Evolutionary conservation across 2,113 vertebrate species (phyloP).

Genomic region (Stomatorhinus ivindoensis): DNA sequence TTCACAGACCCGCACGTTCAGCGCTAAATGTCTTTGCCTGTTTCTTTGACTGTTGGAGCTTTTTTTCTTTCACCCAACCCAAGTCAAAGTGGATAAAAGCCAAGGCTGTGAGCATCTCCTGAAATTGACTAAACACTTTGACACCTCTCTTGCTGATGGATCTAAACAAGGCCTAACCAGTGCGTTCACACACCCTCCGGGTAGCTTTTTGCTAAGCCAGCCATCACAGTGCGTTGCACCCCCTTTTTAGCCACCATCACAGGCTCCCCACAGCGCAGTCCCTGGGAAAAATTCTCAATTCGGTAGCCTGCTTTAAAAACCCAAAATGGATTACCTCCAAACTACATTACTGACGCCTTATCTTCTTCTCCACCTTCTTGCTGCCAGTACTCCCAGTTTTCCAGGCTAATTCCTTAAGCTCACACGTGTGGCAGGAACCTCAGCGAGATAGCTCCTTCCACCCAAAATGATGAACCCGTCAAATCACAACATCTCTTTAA

Average conservation of each 20-base stretch:
- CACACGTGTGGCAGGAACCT: conserved; percentile 2
- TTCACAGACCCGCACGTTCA: not conserved
- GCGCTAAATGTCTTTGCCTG: not conserved
- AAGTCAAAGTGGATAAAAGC: not conserved
- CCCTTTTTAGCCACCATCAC: not conserved
- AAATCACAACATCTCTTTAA: conserved; percentile 21
- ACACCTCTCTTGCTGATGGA: not conserved
- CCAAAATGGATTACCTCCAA: conserved; percentile 34
- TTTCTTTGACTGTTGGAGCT: not conserved
- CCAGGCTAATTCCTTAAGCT: conserved; percentile 27
- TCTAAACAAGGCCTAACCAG: not conserved
- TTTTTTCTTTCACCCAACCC: not conserved
- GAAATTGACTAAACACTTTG: conserved; percentile 5
- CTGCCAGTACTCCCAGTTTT: conserved; percentile 21
- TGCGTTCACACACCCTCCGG: not conserved
- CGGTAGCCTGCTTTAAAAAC: conserved; percentile 27
- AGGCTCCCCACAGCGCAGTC: conserved; percentile 7
- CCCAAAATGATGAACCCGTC: conserved; percentile 4
- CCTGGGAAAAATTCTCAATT: conserved; percentile 17
- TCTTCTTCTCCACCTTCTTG: conserved; percentile 33
- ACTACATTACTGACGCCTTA: conserved; percentile 33
- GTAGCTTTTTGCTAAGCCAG: conserved; percentile 8
- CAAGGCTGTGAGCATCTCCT: not conserved
- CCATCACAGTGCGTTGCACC: not conserved
- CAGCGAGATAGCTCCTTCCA: conserved; percentile 5